phyloP scores from a whole-genome alignment of 2,113 vertebrate species.

The Pelodiscus sinensis region DNA sequence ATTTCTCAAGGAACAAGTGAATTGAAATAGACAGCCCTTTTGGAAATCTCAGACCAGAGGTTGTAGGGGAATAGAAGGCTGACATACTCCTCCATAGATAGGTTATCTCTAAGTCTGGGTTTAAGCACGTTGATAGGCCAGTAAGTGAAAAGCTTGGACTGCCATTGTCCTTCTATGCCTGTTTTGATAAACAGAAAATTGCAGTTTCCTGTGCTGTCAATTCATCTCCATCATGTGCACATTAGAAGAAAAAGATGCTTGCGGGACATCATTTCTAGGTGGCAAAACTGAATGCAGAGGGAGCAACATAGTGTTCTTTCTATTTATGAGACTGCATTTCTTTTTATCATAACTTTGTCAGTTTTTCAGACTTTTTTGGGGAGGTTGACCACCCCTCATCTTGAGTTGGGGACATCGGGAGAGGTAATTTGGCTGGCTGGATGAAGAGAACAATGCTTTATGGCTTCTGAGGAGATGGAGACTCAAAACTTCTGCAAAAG shows the following conservation, averaged over 20 bases:
- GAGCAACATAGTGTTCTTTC: neutral
- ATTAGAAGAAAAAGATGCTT: neutral
- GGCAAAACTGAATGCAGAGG: neutral
- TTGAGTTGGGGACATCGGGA: no score
- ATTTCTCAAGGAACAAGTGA: neutral
- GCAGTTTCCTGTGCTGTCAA: neutral
- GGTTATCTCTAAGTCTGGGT: neutral
- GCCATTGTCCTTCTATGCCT: neutral
- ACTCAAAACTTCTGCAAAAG: no score
- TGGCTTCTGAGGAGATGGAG: no score
- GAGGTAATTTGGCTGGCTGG: no score
- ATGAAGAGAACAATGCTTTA: no score
- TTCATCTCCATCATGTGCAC: neutral
- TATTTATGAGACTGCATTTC: neutral
- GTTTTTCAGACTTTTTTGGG: neutral
- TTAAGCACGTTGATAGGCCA: rapidly evolving
- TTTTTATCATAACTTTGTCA: neutral
- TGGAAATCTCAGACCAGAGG: neutral
- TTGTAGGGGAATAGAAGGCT: neutral
- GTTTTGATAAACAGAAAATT: neutral
- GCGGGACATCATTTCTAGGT: neutral
- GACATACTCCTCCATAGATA: rapidly evolving
- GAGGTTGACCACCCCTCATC: neutral
- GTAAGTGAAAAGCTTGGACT: neutral
- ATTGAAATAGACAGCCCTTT: neutral